Evolutionary conservation across 2,113 vertebrate genomes (phyloP).

Genomic region (Campylomormyrus numenius): DNA sequence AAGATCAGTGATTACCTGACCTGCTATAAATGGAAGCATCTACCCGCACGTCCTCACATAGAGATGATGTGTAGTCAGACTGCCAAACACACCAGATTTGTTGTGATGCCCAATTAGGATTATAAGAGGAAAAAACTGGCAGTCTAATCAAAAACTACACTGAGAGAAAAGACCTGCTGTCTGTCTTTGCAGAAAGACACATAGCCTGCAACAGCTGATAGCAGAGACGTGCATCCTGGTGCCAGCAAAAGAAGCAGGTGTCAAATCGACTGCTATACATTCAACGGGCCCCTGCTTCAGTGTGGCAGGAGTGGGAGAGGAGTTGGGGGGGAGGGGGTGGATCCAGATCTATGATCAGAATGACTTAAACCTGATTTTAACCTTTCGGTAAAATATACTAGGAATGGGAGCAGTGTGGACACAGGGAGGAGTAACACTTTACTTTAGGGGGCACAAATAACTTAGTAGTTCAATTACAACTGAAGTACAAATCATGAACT

Average conservation of each 20-base stretch:
- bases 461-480: neutral
- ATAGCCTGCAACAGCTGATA: neutral
- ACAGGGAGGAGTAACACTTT: neutral
- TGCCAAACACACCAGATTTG: neutral
- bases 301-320: neutral
- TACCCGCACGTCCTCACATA: neutral
- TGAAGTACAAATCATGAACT: neutral
- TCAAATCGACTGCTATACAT: neutral
- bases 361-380: neutral
- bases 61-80: neutral
- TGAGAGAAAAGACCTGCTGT: neutral
- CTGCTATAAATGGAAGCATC: neutral
- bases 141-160: neutral
- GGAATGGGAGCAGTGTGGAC: neutral
- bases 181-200: neutral
- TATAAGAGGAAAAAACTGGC: neutral
- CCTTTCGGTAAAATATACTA: neutral
- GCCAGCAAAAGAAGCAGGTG: neutral
- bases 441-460: neutral
- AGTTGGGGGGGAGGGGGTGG: neutral
- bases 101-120: neutral
- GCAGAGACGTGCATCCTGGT: neutral
- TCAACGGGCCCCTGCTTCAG: neutral
- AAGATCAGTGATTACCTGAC: neutral
- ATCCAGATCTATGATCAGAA: neutral